Conservation (phyloP, 2,888 invertebrate species). For the Thelaira solivaga region DNA sequence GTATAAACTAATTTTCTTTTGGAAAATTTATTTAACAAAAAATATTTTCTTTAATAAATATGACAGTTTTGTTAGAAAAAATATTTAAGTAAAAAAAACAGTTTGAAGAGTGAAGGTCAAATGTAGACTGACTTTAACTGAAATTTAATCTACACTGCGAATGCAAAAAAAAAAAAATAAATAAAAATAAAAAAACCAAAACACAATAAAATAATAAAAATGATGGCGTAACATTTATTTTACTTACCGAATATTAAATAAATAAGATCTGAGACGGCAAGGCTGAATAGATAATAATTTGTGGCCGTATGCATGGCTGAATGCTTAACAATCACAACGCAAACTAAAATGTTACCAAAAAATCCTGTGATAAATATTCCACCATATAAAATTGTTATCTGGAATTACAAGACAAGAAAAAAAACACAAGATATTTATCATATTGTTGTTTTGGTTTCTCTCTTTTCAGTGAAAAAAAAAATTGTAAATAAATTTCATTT, state of each 20-base stretch:
- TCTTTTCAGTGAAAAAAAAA: not conserved
- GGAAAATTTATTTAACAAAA: too few species aligned
- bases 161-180: too few species aligned
- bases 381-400: slow-evolving; percentile 83
- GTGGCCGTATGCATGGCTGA: slow-evolving; percentile 92
- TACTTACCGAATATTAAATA: slow-evolving; percentile 88
- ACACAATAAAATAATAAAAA: not conserved
- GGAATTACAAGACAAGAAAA: slow-evolving; percentile 62
- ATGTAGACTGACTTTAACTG: too few species aligned
- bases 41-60: too few species aligned
- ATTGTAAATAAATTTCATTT: not conserved
- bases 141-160: too few species aligned
- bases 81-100: too few species aligned
- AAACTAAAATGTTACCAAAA: slow-evolving; percentile 89
- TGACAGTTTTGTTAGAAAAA: too few species aligned
- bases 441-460: too few species aligned
- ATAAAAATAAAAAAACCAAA: not conserved
- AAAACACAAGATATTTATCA: not conserved
- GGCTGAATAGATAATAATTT: slow-evolving; percentile 93
- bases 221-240: slow-evolving; percentile 14
- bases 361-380: slow-evolving; percentile 90
- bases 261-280: slow-evolving; percentile 91
- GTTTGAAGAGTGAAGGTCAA: too few species aligned
- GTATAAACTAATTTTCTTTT: too few species aligned
- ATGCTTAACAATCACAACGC: slow-evolving; percentile 89